These are phyloP conservation scores for Epinephelus coioides DNA, from an alignment of 2,797 vertebrate genomes.

Conservation along the genomic window DNA sequence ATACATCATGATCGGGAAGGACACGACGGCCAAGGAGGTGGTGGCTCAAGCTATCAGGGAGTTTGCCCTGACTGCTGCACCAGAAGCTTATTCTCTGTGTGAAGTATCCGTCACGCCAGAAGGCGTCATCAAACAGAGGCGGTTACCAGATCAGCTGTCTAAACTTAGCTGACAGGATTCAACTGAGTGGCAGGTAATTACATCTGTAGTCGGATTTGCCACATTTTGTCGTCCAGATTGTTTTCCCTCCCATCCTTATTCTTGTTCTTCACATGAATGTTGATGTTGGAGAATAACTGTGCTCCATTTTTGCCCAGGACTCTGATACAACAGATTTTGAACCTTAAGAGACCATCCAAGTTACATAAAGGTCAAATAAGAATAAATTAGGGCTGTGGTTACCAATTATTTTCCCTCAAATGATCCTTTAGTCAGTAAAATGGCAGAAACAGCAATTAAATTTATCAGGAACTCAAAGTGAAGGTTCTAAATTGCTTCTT, in stretches of 20 bases:
- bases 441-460: rapidly evolving
- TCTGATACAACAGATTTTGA: neutral
- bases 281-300: neutral
- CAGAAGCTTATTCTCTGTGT: conserved; percentile 95
- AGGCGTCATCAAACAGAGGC: conserved; percentile 97
- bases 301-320: neutral
- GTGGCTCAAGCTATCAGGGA: conserved; percentile 97
- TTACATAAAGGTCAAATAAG: neutral
- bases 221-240: neutral
- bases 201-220: too few relatives aligned
- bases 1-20: conserved; percentile 99
- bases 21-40: conserved; percentile 98
- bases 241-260: neutral
- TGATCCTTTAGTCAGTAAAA: neutral
- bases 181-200: conserved; percentile 95
- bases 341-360: neutral
- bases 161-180: conserved; percentile 99
- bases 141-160: conserved; percentile 97
- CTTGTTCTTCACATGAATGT: neutral
- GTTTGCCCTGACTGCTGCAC: conserved; percentile 93
- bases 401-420: neutral
- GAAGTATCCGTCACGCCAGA: conserved; percentile 98
- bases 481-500: neutral
- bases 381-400: neutral
- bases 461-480: neutral